Evolutionary conservation across 2,797 vertebrate genomes (phyloP), one percentile per base, ranked within the genome.

Genomic region (Paedocypris micromegethes): DNA sequence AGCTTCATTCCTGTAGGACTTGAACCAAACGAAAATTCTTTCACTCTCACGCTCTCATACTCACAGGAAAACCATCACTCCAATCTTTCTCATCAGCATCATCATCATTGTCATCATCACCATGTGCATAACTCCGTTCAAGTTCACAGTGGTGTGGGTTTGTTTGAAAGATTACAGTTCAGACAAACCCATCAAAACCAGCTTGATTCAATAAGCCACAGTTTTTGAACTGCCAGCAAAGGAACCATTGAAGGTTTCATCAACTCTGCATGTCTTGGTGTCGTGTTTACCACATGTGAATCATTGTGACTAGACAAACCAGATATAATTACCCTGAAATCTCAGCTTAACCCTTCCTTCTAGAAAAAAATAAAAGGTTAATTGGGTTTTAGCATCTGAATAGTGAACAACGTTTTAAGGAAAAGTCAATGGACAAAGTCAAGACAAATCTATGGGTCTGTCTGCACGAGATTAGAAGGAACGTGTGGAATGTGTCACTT

Each of bases 271-370:
- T 40, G 0, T 4, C 23, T 47, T 41, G 38, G 38, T 48, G 9
- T 47, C 23, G 50, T 54, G 53, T 66, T 55, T 48, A 41, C 52
- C 37, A 41, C 6, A 48, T 66, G 38, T 45, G 48, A 39, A 47
- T 65, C n/a, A 41, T 47, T 55, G 37, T 47, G 38, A 23, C 47
- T 23, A 55, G 9, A 38, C 8, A 65, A 41, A 47, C 2, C 53
- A 66, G 4, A 55, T 66, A 55, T 66, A 66, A 66, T 66, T 66
- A 51, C 52, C 39, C 45, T 41, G 47, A 41, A 48, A 49, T 38
- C 64, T 47, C 52, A 46, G 39, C 51, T 38, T 9, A n/a, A 52
- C 4, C 1, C 4, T 0, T 51, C 48, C 39, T 54, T 44, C 43
- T 6, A 4, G 23, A 38, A 44, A 38, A 42, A 37, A 3, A 5